phyloP scores from a whole-genome alignment of 2,113 vertebrate species.

The Crotalus tigris region DNA sequence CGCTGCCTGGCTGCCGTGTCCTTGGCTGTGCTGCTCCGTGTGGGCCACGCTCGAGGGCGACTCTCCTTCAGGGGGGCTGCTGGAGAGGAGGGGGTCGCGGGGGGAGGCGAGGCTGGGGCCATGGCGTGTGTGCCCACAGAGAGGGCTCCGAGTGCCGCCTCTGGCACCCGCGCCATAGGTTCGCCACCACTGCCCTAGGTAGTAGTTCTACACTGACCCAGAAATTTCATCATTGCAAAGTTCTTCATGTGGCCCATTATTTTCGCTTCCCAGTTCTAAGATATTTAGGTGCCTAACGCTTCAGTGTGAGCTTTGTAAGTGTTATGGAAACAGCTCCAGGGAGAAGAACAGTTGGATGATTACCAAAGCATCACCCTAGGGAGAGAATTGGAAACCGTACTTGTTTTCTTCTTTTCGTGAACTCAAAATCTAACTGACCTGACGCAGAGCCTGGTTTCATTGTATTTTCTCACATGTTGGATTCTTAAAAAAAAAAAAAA shows the following conservation, averaged over 20 bases:
- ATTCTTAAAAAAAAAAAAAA: neutral
- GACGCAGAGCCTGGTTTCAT: neutral
- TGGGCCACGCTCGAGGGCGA: no score
- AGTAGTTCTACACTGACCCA: no score
- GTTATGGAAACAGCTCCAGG: constrained; percentile 19
- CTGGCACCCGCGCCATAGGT: no score
- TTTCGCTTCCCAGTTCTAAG: neutral
- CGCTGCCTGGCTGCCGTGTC: no score
- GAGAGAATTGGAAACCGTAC: neutral
- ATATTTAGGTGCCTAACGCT: neutral
- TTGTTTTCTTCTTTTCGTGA: constrained; percentile 2
- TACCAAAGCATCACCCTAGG: neutral
- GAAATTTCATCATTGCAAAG: neutral
- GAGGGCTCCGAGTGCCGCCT: no score
- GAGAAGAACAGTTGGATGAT: neutral
- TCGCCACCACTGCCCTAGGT: neutral
- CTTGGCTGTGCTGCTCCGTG: no score
- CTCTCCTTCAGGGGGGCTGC: no score
- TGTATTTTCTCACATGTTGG: neutral
- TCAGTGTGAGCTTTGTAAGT: rapidly evolving
- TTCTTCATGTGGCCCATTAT: neutral
- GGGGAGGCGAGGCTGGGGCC: no score
- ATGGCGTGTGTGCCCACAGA: no score
- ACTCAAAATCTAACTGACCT: neutral
- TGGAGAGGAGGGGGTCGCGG: no score